Evolutionary conservation across 2,797 vertebrate species (phyloP), one percentile per base, ranked within the genome.

Genomic region (Cossypha heuglini): DNA sequence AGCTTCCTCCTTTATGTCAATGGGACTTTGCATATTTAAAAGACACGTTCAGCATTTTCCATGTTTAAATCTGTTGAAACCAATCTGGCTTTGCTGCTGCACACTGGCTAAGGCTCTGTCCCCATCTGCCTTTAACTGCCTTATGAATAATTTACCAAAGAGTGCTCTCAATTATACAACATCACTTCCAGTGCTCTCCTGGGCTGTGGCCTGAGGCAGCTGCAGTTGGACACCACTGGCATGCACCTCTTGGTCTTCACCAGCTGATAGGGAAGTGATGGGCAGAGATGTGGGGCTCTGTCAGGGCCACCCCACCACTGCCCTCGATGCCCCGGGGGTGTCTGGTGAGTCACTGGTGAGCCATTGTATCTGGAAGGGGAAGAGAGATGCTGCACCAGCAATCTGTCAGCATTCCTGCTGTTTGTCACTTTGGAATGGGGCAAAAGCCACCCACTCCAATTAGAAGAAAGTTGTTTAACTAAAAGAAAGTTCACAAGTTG

Each of bases 131-230:
- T 91, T 71, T 88, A 55, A 33, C 51, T 86, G 75, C 38, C 66
- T 71, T 86, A 73, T 90, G 73, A 93, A 93, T 77, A 74, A 69
- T 93, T 93, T 88, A 76, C 72, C 29, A 33, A 74, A 86, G 58
- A 82, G n/a, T n/a, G 21, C 59, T 88, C 40, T 93, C 86, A 91
- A 38, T 84, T 88, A 66, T 72, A 59, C 61, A 63, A 45, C 55
- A 74, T 86, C 81, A 55, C 61, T 96, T 81, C 35, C 61, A 97
- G 95, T 43, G 95, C 96, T 76, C 96, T 94, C 79, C 83, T 91
- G 82, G 94, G 92, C 22, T 95, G 76, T 90, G 96, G 94, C 45
- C 80, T 95, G 73, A 96, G 97, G 67, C 93, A 96, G 69, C 94
- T 96, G 74, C 94, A 85, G 67, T 94, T 46, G 8, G 93, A 96